These are phyloP conservation scores for Neomonachus schauinslandi DNA, from an alignment of 2,113 vertebrate genomes.

Conservation along the genomic window DNA sequence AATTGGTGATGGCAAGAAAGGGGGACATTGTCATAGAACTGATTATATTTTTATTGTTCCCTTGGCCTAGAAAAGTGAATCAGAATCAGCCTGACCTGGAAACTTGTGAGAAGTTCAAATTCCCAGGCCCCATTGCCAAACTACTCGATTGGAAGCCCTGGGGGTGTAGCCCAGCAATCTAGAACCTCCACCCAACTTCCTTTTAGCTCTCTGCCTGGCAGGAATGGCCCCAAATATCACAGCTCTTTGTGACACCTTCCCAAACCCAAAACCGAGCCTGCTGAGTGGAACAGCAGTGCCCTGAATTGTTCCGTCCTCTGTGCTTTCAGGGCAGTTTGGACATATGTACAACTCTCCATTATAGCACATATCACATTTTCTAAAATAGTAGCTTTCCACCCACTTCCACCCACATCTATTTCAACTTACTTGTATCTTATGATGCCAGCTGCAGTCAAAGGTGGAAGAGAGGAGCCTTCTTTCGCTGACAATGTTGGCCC, in stretches of 20 bases:
- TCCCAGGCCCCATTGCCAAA: not conserved
- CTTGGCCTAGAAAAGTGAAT: not conserved
- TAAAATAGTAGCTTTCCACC: not conserved
- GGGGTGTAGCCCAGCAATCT: not conserved
- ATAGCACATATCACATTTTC: not conserved
- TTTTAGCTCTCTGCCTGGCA: not conserved
- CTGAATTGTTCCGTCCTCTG: not conserved
- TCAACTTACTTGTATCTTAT: not conserved
- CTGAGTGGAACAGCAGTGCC: not conserved
- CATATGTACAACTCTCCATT: not conserved
- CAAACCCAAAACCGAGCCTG: not conserved
- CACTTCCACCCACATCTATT: not conserved
- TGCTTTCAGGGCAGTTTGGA: not conserved
- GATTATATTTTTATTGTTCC: not conserved
- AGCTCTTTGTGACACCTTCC: not conserved
- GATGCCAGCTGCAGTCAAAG: not conserved
- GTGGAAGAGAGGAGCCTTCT: not conserved
- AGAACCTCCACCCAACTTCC: not conserved
- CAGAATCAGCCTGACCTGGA: not conserved
- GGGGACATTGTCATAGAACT: not conserved
- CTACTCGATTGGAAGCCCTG: not conserved
- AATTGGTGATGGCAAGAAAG: not conserved
- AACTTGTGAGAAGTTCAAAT: not conserved
- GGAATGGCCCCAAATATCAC: not conserved
- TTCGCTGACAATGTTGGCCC: not conserved